These are phyloP conservation scores for Scaptomyza flava DNA, from an alignment of 2,888 invertebrate genomes.

Conservation along the genomic window DNA sequence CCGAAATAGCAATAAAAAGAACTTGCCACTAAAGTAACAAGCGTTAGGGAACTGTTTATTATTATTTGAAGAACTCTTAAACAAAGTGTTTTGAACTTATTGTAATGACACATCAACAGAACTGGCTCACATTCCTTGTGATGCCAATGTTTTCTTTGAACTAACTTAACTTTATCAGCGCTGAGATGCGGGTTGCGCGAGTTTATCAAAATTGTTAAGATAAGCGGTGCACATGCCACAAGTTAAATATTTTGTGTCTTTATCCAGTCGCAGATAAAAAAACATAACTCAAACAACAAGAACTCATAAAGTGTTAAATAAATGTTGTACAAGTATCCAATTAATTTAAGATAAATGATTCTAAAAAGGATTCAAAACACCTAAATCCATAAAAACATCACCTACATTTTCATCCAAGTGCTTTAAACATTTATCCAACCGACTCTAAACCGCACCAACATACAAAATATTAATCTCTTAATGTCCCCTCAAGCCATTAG, in stretches of 20 bases:
- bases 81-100: conserved; percentile 1
- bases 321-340: neutral
- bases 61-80: too few species aligned
- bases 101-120: conserved; percentile 7
- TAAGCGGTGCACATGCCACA: conserved; percentile 49
- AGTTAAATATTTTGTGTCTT: conserved; percentile 44
- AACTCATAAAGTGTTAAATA: neutral
- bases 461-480: conserved; percentile 8
- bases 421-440: too few species aligned
- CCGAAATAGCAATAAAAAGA: neutral
- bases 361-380: too few species aligned
- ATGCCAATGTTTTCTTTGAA: conserved; percentile 13
- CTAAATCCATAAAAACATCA: too few species aligned
- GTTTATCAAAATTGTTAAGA: conserved; percentile 62
- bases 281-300: neutral
- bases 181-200: conserved; percentile 20
- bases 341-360: too few species aligned
- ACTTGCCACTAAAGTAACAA: conserved; percentile 33
- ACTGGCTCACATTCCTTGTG: neutral
- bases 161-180: conserved; percentile 16
- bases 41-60: neutral
- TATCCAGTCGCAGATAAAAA: conserved; percentile 7
- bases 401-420: too few species aligned
- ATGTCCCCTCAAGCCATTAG: conserved; percentile 7
- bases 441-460: conserved; percentile 11